These are phyloP conservation scores for Agelaius tricolor DNA, from an alignment of 2,113 vertebrate genomes.

Conservation along the genomic window DNA sequence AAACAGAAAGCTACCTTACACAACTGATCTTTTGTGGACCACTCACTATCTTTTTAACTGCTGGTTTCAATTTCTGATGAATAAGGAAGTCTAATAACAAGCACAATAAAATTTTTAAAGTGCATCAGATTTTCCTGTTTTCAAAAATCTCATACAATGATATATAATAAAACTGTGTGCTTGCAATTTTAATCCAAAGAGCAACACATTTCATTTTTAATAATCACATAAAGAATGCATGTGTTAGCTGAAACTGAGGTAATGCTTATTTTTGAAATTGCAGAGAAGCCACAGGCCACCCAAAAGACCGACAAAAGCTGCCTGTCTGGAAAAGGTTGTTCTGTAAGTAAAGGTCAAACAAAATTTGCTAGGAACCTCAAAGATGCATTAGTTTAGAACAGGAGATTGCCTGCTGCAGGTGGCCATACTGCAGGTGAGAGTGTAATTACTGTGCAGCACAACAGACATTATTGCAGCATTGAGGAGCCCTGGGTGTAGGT, in stretches of 20 bases:
- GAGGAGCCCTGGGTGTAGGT: not conserved
- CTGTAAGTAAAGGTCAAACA: conserved; percentile 38
- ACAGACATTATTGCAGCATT: not conserved
- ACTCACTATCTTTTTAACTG: not conserved
- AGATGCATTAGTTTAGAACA: not conserved
- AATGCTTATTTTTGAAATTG: conserved; percentile 49
- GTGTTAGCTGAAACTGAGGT: conserved; percentile 29
- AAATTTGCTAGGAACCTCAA: not conserved
- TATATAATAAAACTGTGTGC: not conserved
- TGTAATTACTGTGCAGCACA: not conserved
- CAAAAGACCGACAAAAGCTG: conserved; percentile 41
- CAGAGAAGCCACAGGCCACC: conserved; percentile 42
- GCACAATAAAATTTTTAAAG: not conserved
- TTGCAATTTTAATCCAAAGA: not conserved
- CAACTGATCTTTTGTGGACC: fast-evolving
- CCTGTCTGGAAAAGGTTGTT: conserved; percentile 31
- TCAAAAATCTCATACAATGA: not conserved
- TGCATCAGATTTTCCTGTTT: not conserved
- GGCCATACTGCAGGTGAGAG: not conserved
- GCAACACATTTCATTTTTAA: not conserved
- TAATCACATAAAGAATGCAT: not conserved
- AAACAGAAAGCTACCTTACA: not conserved
- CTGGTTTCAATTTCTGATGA: not conserved
- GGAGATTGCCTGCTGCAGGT: conserved; percentile 11
- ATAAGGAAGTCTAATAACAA: not conserved